These are phyloP conservation scores for Geodia barretti DNA, from an alignment of 37 sponge, comb jelly and placozoan species.

Conservation along the genomic window DNA sequence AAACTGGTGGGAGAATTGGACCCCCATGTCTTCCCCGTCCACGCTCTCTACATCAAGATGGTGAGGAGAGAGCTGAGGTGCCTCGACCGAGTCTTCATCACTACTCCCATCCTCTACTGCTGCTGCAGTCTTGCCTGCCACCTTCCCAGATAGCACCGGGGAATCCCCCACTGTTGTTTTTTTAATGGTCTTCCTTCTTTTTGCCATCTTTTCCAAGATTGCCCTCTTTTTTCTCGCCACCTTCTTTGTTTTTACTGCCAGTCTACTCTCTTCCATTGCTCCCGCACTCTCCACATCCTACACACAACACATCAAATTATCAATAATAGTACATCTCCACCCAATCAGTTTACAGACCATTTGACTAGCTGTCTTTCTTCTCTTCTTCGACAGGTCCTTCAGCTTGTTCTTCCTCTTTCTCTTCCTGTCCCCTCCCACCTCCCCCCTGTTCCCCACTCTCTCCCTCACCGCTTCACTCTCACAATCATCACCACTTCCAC, in stretches of 20 bases:
- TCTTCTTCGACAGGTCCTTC: neutral
- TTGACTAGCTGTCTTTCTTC: neutral
- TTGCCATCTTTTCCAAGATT: neutral
- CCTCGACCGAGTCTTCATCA: neutral
- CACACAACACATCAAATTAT: too few relatives aligned
- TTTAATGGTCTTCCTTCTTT: neutral
- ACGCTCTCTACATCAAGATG: neutral
- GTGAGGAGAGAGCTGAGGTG: neutral
- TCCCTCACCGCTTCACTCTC: neutral
- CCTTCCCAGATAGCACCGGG: too few relatives aligned
- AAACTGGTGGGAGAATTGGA: slow-evolving; percentile 50
- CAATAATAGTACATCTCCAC: too few relatives aligned
- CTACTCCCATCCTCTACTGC: neutral
- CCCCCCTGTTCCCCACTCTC: neutral
- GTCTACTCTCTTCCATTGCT: neutral
- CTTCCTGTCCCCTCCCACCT: neutral
- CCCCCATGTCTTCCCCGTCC: neutral
- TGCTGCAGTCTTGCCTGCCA: too few relatives aligned
- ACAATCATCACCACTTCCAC: too few relatives aligned
- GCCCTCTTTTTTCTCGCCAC: slow-evolving; percentile 1
- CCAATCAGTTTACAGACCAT: neutral
- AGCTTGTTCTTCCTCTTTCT: neutral
- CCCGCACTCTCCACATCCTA: neutral
- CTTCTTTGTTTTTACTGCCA: neutral
- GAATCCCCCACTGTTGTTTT: too few relatives aligned